Evolutionary conservation across 2,888 invertebrate genomes (phyloP), one percentile per base, ranked within the genome.

Genomic region (Erebia ligea): DNA sequence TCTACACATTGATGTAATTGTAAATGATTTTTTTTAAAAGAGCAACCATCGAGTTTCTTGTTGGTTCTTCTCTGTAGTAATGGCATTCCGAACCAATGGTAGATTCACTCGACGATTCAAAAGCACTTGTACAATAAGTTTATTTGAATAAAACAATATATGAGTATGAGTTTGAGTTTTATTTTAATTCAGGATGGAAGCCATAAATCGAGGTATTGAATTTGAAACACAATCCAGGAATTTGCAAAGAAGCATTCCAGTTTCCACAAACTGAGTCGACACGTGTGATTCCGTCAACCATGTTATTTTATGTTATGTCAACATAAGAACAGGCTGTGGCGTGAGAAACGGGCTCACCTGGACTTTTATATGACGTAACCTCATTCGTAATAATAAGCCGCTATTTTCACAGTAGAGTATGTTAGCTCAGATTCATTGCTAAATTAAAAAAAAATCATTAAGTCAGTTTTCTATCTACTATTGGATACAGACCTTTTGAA

Each of bases 231-330:
- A 19, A 42, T 17, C 15, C 5, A 21, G 40, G 11, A 45, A 45
- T 19, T 8, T 45, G 42, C 42, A 45, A 45, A 19, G 19, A 45
- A 61, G 45, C 19, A 45, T 61, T 61, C 61, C 34, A 34, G 34
- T 34, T 34, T 11, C 45, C 62, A 48, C 10, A 19, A 61, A 19
- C 19, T 52, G 19, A 62, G 3, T 50, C 11, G 62, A 66, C 69
- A 72, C 66, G 62, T 72, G 72, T 52, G 62, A 69, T 58, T 50
- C 34, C 52, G 13, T 40, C 17, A 42, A 40, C 13, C 21, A 62
- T 62, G 61, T 56, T 72, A 57, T 69, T 70, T 45, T 42, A 66
- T 61, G 61, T 70, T 72, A 67, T 70, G 63, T 69, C 66, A 72
- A 72, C 67, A 70, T 48, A 8, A 25, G 40, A 40, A 54, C 11